Evolutionary conservation across 2,113 vertebrate genomes (phyloP).

Genomic region (Nipponia nippon): DNA sequence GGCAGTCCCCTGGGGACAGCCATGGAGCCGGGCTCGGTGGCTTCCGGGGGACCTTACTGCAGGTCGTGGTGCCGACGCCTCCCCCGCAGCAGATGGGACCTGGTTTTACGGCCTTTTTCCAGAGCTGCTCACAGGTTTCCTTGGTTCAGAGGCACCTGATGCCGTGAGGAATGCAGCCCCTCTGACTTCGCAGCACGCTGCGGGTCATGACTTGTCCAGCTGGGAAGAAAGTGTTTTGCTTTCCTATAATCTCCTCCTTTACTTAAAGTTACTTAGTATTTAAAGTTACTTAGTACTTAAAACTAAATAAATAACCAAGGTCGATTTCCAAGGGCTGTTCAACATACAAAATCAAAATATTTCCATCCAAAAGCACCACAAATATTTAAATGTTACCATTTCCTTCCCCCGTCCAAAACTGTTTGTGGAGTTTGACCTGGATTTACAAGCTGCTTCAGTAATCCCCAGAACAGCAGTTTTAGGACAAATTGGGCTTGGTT

Average conservation of each 20-base stretch:
- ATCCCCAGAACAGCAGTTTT: not conserved
- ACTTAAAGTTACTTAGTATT: too few relatives aligned
- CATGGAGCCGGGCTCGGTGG: fast-evolving
- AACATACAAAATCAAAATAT: not conserved
- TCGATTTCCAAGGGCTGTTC: not conserved
- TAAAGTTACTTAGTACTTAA: not conserved
- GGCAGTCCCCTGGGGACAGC: not conserved
- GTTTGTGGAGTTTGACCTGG: not conserved
- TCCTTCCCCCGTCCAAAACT: not conserved
- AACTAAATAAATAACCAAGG: not conserved
- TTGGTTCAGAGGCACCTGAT: not conserved
- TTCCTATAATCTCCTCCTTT: not conserved
- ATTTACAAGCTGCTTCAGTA: not conserved
- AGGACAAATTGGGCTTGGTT: fast-evolving
- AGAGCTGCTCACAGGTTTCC: not conserved
- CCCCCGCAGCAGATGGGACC: fast-evolving
- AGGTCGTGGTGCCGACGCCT: fast-evolving
- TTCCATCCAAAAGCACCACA: not conserved
- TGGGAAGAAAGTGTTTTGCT: not conserved
- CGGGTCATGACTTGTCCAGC: not conserved
- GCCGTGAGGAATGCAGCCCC: fast-evolving
- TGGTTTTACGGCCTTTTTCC: not conserved
- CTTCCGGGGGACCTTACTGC: not conserved
- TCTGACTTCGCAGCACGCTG: not conserved
- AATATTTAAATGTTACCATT: not conserved